These are phyloP conservation scores for Knipowitschia caucasica DNA, from an alignment of 2,797 vertebrate genomes.

Conservation along the genomic window DNA sequence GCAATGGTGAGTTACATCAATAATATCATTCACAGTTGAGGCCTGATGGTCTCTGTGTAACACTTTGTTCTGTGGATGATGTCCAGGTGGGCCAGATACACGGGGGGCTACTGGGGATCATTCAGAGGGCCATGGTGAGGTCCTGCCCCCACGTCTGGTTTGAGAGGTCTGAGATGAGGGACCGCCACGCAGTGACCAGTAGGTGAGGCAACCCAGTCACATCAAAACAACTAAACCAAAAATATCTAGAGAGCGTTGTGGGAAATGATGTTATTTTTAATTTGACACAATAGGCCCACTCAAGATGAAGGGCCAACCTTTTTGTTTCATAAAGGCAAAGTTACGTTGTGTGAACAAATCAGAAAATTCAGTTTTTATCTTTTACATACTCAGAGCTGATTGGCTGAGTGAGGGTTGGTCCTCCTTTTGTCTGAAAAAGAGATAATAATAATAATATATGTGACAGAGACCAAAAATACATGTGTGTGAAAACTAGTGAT, in stretches of 20 bases:
- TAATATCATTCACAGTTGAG: background rate
- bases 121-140: conserved; percentile 89
- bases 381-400: too few relatives aligned
- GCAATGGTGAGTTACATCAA: conserved; percentile 84
- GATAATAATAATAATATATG: too few relatives aligned
- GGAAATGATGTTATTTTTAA: background rate
- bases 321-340: too few relatives aligned
- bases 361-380: too few relatives aligned
- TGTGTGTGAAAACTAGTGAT: too few relatives aligned
- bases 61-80: background rate
- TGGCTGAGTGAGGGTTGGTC: too few relatives aligned
- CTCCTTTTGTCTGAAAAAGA: too few relatives aligned
- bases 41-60: background rate
- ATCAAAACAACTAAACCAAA: background rate
- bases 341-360: too few relatives aligned
- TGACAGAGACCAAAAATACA: too few relatives aligned
- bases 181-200: conserved; percentile 87
- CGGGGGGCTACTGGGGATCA: conserved; percentile 88
- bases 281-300: background rate
- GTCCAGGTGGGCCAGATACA: conserved; percentile 91
- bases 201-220: conserved; percentile 73
- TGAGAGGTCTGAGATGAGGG: conserved; percentile 92
- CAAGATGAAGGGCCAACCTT: too few relatives aligned
- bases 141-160: conserved; percentile 97
- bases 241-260: background rate